Percentiles rank a stretch among this genome's conserved stretches.
These are phyloP conservation scores for Typhlichthys subterraneus DNA, from an alignment of 2,797 vertebrate species.

Conservation along the genomic window DNA sequence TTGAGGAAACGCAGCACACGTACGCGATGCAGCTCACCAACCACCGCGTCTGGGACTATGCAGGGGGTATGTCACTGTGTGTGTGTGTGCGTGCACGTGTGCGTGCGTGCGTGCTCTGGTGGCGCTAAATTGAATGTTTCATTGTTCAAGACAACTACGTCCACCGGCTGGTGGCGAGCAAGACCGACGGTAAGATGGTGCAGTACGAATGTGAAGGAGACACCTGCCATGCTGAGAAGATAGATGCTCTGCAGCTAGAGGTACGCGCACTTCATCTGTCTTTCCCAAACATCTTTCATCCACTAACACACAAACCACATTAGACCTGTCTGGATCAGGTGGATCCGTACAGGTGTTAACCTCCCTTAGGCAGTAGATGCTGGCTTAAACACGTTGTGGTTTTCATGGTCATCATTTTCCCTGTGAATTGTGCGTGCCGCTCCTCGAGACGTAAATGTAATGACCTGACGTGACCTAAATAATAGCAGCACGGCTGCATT, in stretches of 20 bases:
- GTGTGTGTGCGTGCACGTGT: background rate
- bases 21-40: constrained; percentile 99
- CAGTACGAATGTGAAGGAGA: constrained; percentile 98
- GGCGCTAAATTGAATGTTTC: background rate
- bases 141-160: constrained; percentile 90
- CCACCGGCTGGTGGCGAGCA: constrained; percentile 95
- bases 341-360: too few relatives aligned
- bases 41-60: constrained; percentile 98
- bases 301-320: background rate
- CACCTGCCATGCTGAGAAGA: constrained; percentile 95
- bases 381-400: too few relatives aligned
- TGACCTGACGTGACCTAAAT: too few relatives aligned
- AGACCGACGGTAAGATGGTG: constrained; percentile 97
- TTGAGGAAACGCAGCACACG: constrained; percentile 97
- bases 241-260: constrained; percentile 94
- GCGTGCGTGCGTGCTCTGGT: background rate
- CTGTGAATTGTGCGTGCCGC: too few relatives aligned
- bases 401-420: too few relatives aligned
- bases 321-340: too few relatives aligned
- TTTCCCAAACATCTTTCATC: background rate
- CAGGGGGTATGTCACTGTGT: constrained; percentile 82
- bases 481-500: too few relatives aligned
- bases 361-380: too few relatives aligned
- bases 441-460: too few relatives aligned
- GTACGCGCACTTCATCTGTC: constrained; percentile 60